Percentiles rank a stretch among this genome's conserved stretches.
Evolutionary conservation across 2,113 vertebrate genomes (phyloP).

Genomic region (Ranitomeya variabilis): DNA sequence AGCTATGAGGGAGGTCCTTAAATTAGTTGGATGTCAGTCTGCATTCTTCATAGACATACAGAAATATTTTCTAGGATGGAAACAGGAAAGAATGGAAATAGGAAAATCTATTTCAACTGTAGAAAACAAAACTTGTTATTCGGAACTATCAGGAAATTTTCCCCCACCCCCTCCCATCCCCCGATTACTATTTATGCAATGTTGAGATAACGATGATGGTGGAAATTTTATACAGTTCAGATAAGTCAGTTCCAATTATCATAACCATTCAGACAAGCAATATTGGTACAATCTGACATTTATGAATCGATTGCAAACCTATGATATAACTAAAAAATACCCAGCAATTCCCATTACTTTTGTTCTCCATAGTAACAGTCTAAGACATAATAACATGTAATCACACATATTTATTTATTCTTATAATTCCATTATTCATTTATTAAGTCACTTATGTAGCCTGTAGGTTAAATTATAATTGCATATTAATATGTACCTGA

Average conservation of each 20-base stretch:
- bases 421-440: neutral
- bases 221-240: neutral
- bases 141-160: neutral
- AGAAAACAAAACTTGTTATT: conserved; percentile 22
- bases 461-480: conserved; percentile 4
- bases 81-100: conserved; percentile 11
- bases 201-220: neutral
- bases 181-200: neutral
- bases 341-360: neutral
- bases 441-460: conserved; percentile 6
- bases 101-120: conserved; percentile 6
- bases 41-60: neutral
- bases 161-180: no score
- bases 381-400: neutral
- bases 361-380: neutral
- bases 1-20: neutral
- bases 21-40: neutral
- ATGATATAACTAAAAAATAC: neutral
- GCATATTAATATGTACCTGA: neutral
- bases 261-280: neutral
- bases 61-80: neutral
- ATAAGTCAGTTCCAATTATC: neutral
- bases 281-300: neutral
- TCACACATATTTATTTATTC: neutral
- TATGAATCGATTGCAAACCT: neutral